Evolutionary conservation across 1,140 invertebrate genomes (phyloP), one percentile per base, ranked within the genome.

Genomic region (Drosophila kurseongensis): DNA sequence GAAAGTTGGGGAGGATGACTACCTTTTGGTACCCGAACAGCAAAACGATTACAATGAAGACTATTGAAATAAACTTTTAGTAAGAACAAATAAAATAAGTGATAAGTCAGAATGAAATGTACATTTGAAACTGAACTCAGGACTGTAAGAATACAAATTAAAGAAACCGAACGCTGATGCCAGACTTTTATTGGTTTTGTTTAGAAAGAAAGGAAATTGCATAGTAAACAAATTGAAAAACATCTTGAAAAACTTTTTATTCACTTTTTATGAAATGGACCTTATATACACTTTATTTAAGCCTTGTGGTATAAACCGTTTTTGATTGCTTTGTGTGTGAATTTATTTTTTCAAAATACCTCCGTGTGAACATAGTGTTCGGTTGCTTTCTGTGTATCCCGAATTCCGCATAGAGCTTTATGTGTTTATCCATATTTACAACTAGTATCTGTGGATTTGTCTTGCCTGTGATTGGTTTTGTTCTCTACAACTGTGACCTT

Each of bases 401-500:
- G 44, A 58, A n/a, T 14, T 35, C 38, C 29, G 50, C 38, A 16
- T 14, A 35, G 56, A 71, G 67, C 69, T 62, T 75, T 74, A 4
- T 75, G 47, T 77, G 72, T 75, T 8, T 38, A 13, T 51, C 27
- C 38, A 54, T 76, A 9, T 36, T 29, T 72, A 12, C 16, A 52
- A 32, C n/a, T 42, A 29, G 14, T 60, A 18, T 44, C 36, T 65
- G 41, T 77, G 23, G 52, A 4, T 41, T 9, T 75, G 4, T 23
- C n/a, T 23, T 23, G 14, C 35, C 52, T 75, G 36, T 61, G 40
- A 35, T 32, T 32, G 36, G 14, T 9, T 18, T 9, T 69, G 13
- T 29, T 50, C 29, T 36, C 27, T 45, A 97, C 51, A 97, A 97
- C 92, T 97, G 97, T 80, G 51, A 55, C 48, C 18, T 35, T 42